Conservation (phyloP, 2,113 vertebrate species). For the Phasianus colchicus region DNA sequence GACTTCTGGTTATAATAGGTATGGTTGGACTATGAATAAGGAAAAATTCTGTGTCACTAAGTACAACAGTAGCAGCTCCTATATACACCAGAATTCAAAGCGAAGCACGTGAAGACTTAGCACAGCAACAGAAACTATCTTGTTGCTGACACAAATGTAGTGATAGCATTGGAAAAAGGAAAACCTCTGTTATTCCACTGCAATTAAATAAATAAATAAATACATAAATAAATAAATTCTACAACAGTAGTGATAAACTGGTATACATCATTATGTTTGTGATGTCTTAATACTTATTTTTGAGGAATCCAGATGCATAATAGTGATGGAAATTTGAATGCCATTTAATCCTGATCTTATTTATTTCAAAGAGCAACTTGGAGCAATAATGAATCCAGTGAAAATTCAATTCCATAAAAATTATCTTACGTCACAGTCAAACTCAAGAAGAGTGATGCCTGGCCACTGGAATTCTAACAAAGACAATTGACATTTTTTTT, state of each 20-base stretch:
- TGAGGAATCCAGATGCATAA: background rate
- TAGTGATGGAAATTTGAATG: background rate
- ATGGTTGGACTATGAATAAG: background rate
- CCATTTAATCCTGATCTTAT: background rate
- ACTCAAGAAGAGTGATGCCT: background rate
- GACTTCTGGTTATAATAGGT: background rate
- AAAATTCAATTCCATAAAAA: background rate
- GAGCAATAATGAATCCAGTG: background rate
- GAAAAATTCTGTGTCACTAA: background rate
- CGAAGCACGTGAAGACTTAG: background rate
- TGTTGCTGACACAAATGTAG: background rate
- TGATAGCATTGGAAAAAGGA: background rate
- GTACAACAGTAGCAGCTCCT: background rate
- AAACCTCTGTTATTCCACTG: background rate
- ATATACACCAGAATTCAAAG: background rate
- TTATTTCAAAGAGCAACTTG: background rate
- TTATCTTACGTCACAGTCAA: background rate
- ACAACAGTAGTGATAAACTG: background rate
- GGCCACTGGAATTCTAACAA: background rate
- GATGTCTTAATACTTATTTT: background rate
- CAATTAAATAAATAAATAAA: background rate
- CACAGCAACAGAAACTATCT: background rate
- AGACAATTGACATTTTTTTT: background rate
- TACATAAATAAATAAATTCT: background rate
- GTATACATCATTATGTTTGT: background rate